Base-by-base conservation (phyloP, 2,113 vertebrate species). In the Amblyornis subalaris region DNA sequence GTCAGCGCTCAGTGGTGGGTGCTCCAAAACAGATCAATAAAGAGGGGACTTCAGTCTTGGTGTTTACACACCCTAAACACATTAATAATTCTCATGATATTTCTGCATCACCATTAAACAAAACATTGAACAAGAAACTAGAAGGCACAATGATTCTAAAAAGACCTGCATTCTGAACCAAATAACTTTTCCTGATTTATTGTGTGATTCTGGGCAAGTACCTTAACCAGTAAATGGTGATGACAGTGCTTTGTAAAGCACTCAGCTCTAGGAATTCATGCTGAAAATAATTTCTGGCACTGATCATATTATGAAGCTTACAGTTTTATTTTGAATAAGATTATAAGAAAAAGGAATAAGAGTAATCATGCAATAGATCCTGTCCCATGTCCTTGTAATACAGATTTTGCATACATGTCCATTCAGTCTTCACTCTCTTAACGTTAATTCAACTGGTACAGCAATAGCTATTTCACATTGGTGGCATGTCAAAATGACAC, bases 41-140 rank as follows among this genome's bases (percentile, higher is more conserved):
- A 65, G 44, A 40, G 3, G 85, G 26, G n/a, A 47, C 75, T 91
- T 77, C 36, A 64, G 55, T 64, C 53, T 75, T 53, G 25, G 26
- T 42, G 62, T 91, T 90, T 60, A 47, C 24, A 69, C 8, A 76
- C 33, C n/a, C 51, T 51, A 48, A 78, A 82, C 21, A 33, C 38
- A 58, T 65, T 82, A 77, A 71, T 40, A 91, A 47, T 70, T 95
- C 55, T 71, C 31, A 65, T 36, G 29, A 82, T 69, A 73, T 91
- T 94, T 94, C 93, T 78, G 45, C 21, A 80, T 72, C 57, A 69
- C 38, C 36, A 50, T 85, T 88, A 79, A 69, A 85, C 58, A 85
- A 94, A 89, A 85, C 58, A 94, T 5, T 60, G 44, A 95, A 69
- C 44, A 73, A 91, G 88, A 91, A 94, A 93, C 55, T 71, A 79